These are phyloP conservation scores for Daubentonia madagascariensis DNA, from an alignment of 2,113 vertebrate species.

Conservation along the genomic window DNA sequence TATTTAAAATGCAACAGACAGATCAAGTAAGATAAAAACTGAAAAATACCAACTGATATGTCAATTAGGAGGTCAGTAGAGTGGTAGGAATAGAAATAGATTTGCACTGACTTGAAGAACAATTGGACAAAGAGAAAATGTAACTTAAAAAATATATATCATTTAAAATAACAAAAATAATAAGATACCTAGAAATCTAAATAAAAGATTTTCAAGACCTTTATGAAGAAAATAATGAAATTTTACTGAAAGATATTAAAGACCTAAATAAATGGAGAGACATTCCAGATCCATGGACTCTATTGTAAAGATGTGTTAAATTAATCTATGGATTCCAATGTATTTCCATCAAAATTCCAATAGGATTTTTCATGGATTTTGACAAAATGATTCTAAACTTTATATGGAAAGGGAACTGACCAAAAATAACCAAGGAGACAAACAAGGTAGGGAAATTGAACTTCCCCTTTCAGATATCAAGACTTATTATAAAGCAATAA, in stretches of 20 bases:
- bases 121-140: not conserved
- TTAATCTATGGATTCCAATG: not conserved
- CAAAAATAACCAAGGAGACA: not conserved
- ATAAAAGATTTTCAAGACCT: not conserved
- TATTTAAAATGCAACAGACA: not conserved
- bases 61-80: not conserved
- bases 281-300: not conserved
- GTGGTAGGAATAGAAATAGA: not conserved
- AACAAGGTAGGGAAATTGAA: not conserved
- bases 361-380: not conserved
- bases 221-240: not conserved
- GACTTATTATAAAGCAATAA: not conserved
- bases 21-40: not conserved
- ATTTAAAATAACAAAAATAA: not conserved
- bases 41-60: not conserved
- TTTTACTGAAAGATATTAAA: not conserved
- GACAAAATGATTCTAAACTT: not conserved
- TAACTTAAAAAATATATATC: not conserved
- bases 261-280: not conserved
- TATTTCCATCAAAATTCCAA: not conserved
- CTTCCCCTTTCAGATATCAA: not conserved
- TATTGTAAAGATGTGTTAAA: not conserved
- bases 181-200: not conserved
- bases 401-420: not conserved
- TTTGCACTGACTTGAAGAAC: not conserved